Evolutionary conservation across 2,888 invertebrate genomes (phyloP).

Genomic region (Drosophila dives): DNA sequence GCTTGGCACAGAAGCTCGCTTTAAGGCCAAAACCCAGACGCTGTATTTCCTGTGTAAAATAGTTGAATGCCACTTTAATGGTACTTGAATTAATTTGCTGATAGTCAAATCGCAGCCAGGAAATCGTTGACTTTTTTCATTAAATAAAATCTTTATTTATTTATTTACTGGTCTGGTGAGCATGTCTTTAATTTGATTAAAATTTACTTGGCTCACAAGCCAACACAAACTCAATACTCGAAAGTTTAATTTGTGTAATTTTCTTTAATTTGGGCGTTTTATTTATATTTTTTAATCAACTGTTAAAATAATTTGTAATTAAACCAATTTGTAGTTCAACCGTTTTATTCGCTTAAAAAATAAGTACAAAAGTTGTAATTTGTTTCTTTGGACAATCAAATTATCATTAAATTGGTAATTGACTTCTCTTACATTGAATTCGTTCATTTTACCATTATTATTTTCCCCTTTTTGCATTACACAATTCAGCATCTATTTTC

Average conservation of each 20-base stretch:
- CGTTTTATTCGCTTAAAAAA: not conserved
- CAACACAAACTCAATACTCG: not conserved
- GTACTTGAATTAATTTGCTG: conserved; percentile 25
- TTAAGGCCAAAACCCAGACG: conserved; percentile 38
- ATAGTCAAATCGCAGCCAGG: conserved; percentile 21
- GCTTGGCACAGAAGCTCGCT: conserved; percentile 22
- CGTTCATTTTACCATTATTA: conserved; percentile 8
- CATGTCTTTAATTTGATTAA: not conserved
- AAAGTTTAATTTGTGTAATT: not conserved
- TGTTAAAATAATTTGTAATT: not conserved
- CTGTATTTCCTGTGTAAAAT: conserved; percentile 44
- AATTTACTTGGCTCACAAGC: not conserved
- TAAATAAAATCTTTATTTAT: not conserved
- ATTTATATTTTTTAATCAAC: not conserved
- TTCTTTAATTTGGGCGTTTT: not conserved
- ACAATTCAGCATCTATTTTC: conserved; percentile 11
- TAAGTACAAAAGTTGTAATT: not conserved
- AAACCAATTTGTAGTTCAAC: too few relatives aligned
- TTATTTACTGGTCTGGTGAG: not conserved
- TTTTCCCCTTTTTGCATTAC: conserved; percentile 4
- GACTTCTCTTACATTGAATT: not conserved
- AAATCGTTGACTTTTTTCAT: conserved; percentile 23
- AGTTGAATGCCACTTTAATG: conserved; percentile 19
- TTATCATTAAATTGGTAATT: not conserved
- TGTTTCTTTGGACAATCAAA: not conserved